phyloP scores from a whole-genome alignment of 2,113 vertebrate genomes.

The Atractosteus spatula region DNA sequence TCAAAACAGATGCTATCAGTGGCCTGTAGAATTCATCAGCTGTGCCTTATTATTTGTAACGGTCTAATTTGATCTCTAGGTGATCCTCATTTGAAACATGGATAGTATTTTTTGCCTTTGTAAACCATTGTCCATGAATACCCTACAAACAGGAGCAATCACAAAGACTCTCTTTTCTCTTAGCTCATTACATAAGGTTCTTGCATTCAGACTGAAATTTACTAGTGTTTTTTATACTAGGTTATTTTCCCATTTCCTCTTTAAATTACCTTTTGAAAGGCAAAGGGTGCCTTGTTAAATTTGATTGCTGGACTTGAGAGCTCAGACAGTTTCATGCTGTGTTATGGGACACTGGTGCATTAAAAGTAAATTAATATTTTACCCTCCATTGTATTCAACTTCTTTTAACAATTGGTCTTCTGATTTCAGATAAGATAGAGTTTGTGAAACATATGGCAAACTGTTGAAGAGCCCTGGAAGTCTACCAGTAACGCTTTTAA shows the following conservation, averaged over 20 bases:
- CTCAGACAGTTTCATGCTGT: background rate
- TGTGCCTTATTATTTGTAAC: too few species aligned
- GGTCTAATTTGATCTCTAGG: too few species aligned
- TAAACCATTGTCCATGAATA: too few species aligned
- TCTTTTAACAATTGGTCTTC: background rate
- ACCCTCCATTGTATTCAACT: conserved; percentile 1
- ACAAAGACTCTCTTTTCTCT: background rate
- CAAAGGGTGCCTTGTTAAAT: background rate
- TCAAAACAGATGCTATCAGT: too few species aligned
- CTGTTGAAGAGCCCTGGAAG: background rate
- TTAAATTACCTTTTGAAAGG: conserved; percentile 14
- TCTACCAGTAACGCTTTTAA: conserved; percentile 7
- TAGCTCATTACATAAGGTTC: background rate
- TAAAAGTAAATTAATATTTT: conserved; percentile 1
- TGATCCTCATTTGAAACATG: too few species aligned
- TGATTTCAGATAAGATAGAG: background rate
- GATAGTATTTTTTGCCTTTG: too few species aligned
- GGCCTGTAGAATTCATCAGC: too few species aligned
- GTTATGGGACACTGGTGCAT: background rate
- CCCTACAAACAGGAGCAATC: too few species aligned
- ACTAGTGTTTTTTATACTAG: background rate
- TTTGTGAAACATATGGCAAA: background rate
- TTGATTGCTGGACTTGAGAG: background rate
- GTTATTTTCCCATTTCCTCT: conserved; percentile 1
- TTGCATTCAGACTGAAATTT: too few species aligned